Evolutionary conservation across 2,888 invertebrate species (phyloP), one percentile per base, ranked within the genome.

Genomic region (Trachelus troglodyta): DNA sequence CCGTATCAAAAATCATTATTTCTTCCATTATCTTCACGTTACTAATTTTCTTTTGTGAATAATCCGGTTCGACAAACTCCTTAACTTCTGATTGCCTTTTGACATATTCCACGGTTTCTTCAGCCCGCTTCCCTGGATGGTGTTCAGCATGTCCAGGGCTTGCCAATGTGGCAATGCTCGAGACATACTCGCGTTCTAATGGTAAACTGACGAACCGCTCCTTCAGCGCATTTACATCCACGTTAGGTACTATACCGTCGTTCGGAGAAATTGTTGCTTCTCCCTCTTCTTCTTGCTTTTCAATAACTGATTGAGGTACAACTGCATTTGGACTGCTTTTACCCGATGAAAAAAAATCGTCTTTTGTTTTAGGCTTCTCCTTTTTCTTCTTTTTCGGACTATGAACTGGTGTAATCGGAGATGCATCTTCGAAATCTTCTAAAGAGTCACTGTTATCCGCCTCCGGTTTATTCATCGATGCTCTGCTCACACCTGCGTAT

Each of bases 371-470:
- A 0, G 76, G 37, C 35, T 74, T 82, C 74, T 75, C 76, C 23
- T 34, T 76, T 34, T 37, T 79, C 76, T 79, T 83, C 56, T 56
- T 56, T 85, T 11, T 82, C 71, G 82, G 89, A 76, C 81, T 89
- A 85, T 75, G 88, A 82, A 75, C 88, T 34, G 79, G 91, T 79
- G 80, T 90, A 82, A 79, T 11, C 11, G 86, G 84, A 0, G 84
- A 86, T 0, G 86, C 86, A 37, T 86, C 86, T 76, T 85, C 85
- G 30, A 87, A 80, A 1, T 85, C 84, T 6, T 81, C 82, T 12
- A 79, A 82, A 73, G 83, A 84, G n/a, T 40, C 69, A 34, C 33
- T 33, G 37, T 75, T 75, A 31, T 76, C 79, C 23, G 74, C 76
- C 1, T 83, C 85, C 69, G 80, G 84, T 35, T 83, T 83, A 77